phyloP scores from a whole-genome alignment of 2,888 invertebrate genomes.

The Thera britannica region DNA sequence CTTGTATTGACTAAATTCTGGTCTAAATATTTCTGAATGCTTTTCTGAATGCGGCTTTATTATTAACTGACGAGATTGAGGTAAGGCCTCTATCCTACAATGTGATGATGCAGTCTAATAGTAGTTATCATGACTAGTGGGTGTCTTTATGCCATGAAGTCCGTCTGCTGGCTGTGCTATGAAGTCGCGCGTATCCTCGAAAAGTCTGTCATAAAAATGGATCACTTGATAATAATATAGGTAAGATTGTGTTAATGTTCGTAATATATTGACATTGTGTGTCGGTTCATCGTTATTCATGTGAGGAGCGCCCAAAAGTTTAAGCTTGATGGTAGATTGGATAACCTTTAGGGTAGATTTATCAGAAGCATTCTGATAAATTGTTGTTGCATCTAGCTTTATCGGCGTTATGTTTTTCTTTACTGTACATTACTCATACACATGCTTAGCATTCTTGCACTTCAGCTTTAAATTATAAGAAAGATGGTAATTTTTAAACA shows the following conservation, averaged over 20 bases:
- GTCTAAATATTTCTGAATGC: no score
- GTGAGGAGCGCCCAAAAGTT: constrained; percentile 18
- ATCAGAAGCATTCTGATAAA: constrained; percentile 1
- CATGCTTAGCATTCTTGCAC: no score
- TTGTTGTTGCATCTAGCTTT: not conserved
- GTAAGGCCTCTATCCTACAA: no score
- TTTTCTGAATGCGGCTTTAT: no score
- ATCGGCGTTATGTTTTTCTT: not conserved
- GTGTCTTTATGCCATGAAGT: not conserved
- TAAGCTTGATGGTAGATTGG: constrained; percentile 14
- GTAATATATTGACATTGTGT: constrained; percentile 41
- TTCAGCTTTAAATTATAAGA: no score
- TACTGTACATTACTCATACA: no score
- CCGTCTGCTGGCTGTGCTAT: constrained; percentile 30
- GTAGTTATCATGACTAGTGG: no score
- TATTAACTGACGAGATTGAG: no score
- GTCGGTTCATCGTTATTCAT: constrained; percentile 33
- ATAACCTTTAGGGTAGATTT: constrained; percentile 7
- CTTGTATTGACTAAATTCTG: no score
- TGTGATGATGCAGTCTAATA: no score
- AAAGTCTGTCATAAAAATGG: constrained; percentile 43
- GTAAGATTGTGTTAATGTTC: constrained; percentile 44
- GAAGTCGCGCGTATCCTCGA: constrained; percentile 47
- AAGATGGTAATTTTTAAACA: no score
- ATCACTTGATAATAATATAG: constrained; percentile 50